Evolutionary conservation across 2,113 vertebrate species (phyloP).

Genomic region (Sylvietta virens): DNA sequence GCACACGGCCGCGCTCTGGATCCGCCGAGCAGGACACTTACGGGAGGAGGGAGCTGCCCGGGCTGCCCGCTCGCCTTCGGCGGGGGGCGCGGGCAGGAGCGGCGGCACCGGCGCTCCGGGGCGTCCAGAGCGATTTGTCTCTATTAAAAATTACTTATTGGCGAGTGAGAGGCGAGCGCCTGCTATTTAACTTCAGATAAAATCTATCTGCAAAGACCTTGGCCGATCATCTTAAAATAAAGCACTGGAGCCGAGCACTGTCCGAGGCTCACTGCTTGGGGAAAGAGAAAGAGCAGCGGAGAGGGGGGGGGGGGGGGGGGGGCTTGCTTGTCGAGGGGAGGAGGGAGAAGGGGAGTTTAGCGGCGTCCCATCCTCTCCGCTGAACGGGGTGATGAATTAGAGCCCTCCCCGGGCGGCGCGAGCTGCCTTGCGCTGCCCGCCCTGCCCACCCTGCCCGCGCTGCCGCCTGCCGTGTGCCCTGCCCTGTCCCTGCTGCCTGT

Average conservation of each 20-base stretch:
- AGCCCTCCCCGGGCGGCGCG: not conserved
- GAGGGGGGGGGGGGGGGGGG: not conserved
- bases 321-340: not conserved
- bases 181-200: conserved; percentile 41
- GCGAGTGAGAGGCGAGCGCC: not conserved
- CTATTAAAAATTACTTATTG: conserved; percentile 48
- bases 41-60: conserved; percentile 4
- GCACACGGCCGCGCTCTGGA: conserved; percentile 34
- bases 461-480: not conserved
- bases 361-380: conserved; percentile 8
- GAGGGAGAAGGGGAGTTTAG: conserved; percentile 43
- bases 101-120: conserved; percentile 17
- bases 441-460: not conserved
- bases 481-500: not conserved
- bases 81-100: not conserved
- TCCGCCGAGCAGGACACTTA: conserved; percentile 52
- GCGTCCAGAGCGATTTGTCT: conserved; percentile 46
- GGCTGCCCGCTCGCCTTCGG: conserved; percentile 22
- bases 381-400: not conserved
- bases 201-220: conserved; percentile 52
- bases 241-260: conserved; percentile 15
- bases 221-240: conserved; percentile 50
- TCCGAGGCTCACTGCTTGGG: conserved; percentile 48
- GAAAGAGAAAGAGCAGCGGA: conserved; percentile 4
- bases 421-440: conserved; percentile 1